A percentile compares a stretch with the other conserved stretches of the same genome.
phyloP scores from a whole-genome alignment of 37 sponge, comb jelly and placozoan species.

The Halisarca cf. caerulea region DNA sequence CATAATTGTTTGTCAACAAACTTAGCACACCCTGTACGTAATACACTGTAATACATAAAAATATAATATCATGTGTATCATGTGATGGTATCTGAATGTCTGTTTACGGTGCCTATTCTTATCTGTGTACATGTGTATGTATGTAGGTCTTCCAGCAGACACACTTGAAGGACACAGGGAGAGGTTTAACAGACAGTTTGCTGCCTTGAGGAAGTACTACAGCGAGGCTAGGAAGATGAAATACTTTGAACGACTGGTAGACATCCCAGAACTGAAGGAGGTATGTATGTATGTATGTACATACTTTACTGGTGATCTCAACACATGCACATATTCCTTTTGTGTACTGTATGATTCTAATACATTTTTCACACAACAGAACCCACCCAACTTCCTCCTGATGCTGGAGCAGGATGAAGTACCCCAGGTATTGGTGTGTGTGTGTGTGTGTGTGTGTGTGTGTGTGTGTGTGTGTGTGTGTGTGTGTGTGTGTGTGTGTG shows the following conservation, averaged over 20 bases:
- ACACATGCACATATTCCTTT: background rate
- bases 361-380: conserved; percentile 14
- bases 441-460: background rate
- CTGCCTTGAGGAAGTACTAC: conserved; percentile 83
- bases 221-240: conserved; percentile 68
- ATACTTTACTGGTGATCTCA: background rate
- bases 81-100: no score
- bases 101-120: no score
- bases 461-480: no score
- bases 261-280: conserved; percentile 68
- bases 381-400: conserved; percentile 71
- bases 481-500: no score
- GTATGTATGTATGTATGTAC: conserved; percentile 36
- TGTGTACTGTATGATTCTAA: background rate
- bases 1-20: no score
- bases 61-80: no score
- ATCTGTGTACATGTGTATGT: background rate
- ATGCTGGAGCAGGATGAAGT: conserved; percentile 15
- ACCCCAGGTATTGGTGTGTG: background rate
- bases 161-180: conserved; percentile 87
- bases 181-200: conserved; percentile 83
- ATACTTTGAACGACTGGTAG: conserved; percentile 73
- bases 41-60: no score
- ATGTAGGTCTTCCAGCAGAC: conserved; percentile 80
- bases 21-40: no score